Base-by-base conservation (phyloP, 23 tunicate species). In the Trididemnum clinides region DNA sequence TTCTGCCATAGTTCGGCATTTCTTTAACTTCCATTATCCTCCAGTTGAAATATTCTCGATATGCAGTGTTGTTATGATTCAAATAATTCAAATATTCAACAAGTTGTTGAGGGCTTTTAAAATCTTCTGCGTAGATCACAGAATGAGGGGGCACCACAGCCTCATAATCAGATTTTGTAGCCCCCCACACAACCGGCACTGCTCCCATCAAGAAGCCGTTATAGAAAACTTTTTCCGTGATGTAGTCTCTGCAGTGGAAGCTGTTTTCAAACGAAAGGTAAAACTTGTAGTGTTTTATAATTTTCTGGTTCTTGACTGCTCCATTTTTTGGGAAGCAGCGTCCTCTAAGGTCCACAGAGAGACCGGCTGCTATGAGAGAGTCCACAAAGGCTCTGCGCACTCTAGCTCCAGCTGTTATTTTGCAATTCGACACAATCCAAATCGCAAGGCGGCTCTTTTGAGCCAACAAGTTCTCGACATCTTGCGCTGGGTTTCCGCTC, bases 171-270 rank as follows among this genome's bases (percentile, higher is more conserved):
- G 33, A 10, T 22, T 65, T 85, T 28, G 21, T 39, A 4, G 87
- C 79, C 2, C 90, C 90, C 77, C 74, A 87, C 64, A 87, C 90
- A 15, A 86, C 85, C 1, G 90, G 90, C 51, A 86, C 90, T 5
- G 87, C 50, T 15, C 39, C 71, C 71, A 34, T 31, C 12, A 21
- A 33, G 7, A 82, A 28, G 31, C 64, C 86, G 36, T 86, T 86
- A 15, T 64, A 19, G 25, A 51, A 86, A 15, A 86, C 82, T 59
- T 86, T 86, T 28, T 86, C 90, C 5, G 90, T 49, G 27, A 86
- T 64, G n/a, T 71, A 71, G 21, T 71, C 44, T 15, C 25, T 33
- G 20, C 44, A 71, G 12, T 33, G 38, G 38, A n/a, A n/a, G n/a
- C n/a, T n/a, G n/a, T n/a, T n/a, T n/a, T n/a, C n/a, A n/a, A n/a